Percentiles rank a stretch among this genome's conserved stretches.
Evolutionary conservation across 2,113 vertebrate species (phyloP).

Genomic region (Pangasianodon hypophthalmus): DNA sequence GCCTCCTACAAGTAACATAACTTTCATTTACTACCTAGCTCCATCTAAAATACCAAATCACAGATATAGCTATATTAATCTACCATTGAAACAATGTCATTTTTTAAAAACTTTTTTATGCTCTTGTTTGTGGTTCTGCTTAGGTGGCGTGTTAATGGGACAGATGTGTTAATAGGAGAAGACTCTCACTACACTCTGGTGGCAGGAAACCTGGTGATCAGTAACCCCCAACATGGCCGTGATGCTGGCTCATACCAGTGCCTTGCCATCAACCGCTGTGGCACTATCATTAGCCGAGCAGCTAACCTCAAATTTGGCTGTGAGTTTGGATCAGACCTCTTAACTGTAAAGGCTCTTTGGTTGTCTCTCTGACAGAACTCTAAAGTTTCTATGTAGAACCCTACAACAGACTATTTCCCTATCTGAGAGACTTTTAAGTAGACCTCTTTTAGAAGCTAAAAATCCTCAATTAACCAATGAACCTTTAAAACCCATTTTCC

Average conservation of each 20-base stretch:
- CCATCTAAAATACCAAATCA: neutral
- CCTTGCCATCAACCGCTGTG: conserved; percentile 87
- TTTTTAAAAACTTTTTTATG: neutral
- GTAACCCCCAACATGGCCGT: conserved; percentile 75
- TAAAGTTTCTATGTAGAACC: neutral
- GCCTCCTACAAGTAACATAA: conserved; percentile 84
- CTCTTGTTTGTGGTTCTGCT: neutral
- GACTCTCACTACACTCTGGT: conserved; percentile 84
- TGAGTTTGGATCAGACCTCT: conserved; percentile 69
- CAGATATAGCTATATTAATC: neutral
- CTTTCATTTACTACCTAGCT: neutral
- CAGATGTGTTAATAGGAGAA: conserved; percentile 80
- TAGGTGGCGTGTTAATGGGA: conserved; percentile 96
- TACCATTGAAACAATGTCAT: neutral
- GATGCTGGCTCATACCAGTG: conserved; percentile 94
- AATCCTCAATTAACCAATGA: neutral
- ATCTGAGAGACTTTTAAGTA: neutral
- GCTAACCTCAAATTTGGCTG: conserved; percentile 93
- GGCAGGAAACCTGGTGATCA: conserved; percentile 91
- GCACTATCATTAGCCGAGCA: conserved; percentile 89
- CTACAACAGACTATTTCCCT: neutral
- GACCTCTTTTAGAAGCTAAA: neutral
- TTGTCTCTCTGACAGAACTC: neutral
- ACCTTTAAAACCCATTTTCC: neutral
- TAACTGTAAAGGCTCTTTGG: neutral